These are phyloP conservation scores for Pitangus sulphuratus DNA, from an alignment of 2,797 vertebrate genomes.

Conservation along the genomic window DNA sequence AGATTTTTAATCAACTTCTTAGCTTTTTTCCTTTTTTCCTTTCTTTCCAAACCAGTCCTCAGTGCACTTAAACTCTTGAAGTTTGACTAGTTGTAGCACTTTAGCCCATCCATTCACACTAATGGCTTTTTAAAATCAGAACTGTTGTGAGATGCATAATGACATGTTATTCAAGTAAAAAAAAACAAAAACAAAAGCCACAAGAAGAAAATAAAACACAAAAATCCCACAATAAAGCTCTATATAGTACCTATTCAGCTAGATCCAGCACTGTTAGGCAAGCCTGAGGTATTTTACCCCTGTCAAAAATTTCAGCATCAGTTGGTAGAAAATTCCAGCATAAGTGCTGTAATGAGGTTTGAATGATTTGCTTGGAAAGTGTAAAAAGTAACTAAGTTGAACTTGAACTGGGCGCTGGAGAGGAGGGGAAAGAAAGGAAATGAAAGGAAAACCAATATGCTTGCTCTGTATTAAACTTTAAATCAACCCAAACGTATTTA, in stretches of 20 bases:
- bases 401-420: neutral
- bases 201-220: neutral
- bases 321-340: neutral
- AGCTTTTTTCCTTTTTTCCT: neutral
- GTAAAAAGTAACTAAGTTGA: neutral
- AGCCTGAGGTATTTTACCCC: neutral
- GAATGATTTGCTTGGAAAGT: neutral
- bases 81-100: neutral
- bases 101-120: neutral
- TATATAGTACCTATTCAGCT: neutral
- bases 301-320: neutral
- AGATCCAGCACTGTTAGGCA: neutral
- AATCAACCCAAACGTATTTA: neutral
- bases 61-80: neutral
- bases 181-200: neutral
- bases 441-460: neutral
- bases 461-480: neutral
- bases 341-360: neutral
- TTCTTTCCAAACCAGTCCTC: neutral
- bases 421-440: neutral
- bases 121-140: neutral
- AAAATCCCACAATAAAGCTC: neutral
- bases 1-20: neutral
- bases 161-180: neutral
- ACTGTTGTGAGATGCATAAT: neutral